Percentiles rank a stretch among this genome's conserved stretches.
phyloP scores from a whole-genome alignment of 1,140 invertebrate genomes.

The Antheraea pernyi region DNA sequence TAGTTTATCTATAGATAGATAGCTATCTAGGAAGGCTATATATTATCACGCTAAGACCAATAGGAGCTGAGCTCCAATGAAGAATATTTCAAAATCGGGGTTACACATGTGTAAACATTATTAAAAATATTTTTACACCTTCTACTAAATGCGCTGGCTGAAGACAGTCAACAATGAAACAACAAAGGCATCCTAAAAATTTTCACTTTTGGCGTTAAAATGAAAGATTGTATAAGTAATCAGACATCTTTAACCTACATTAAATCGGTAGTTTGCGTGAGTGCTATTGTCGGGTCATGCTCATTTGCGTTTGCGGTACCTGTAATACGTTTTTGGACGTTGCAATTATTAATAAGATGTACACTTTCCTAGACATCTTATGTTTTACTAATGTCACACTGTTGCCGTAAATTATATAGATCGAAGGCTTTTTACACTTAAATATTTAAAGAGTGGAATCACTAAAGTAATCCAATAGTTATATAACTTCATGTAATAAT shows the following conservation, averaged over 20 bases:
- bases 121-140: too few species aligned
- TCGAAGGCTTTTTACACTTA: too few species aligned
- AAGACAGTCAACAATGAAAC: not conserved
- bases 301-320: not conserved
- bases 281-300: not conserved
- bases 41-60: too few species aligned
- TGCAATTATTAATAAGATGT: not conserved
- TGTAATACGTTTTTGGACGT: not conserved
- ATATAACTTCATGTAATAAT: not conserved
- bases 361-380: not conserved
- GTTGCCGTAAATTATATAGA: too few species aligned
- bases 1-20: too few species aligned
- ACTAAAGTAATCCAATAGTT: not conserved
- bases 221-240: not conserved
- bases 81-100: too few species aligned
- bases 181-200: not conserved
- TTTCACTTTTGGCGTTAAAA: not conserved
- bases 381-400: too few species aligned
- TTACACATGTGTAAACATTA: too few species aligned
- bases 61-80: too few species aligned
- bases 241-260: not conserved
- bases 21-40: too few species aligned
- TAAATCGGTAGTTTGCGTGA: constrained; percentile 7
- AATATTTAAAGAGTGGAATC: not conserved
- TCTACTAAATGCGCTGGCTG: too few species aligned